Conservation (phyloP, 2,113 vertebrate genomes). For the Nyctereutes procyonoides region DNA sequence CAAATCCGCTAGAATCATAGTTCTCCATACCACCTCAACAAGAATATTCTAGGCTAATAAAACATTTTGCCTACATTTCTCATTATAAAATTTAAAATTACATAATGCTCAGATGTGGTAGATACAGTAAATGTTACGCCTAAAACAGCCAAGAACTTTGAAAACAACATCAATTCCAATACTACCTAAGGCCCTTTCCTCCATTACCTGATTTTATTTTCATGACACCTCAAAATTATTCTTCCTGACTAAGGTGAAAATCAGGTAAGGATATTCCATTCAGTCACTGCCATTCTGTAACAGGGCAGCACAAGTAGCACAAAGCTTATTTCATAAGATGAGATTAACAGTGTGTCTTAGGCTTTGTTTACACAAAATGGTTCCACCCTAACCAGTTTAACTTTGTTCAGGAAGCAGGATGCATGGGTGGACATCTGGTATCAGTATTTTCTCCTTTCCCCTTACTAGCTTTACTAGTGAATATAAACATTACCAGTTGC, state of each 20-base stretch:
- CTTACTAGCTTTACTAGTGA: background rate
- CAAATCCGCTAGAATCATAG: background rate
- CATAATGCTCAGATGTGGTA: background rate
- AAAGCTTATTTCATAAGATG: background rate
- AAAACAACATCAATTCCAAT: constrained; percentile 5
- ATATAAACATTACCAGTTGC: background rate
- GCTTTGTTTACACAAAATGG: background rate
- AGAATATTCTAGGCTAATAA: background rate
- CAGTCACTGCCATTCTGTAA: background rate
- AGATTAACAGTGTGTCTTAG: background rate
- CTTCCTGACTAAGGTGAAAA: background rate
- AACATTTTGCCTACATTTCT: background rate
- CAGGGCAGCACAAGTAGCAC: background rate
- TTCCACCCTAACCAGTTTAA: background rate
- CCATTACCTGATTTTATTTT: constrained; percentile 10
- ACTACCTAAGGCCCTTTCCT: background rate
- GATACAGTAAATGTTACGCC: background rate
- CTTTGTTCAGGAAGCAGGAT: background rate
- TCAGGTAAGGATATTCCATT: background rate
- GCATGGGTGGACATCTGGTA: background rate
- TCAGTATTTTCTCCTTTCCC: background rate
- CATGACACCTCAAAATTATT: background rate
- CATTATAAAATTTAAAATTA: constrained; percentile 51
- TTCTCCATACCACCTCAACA: background rate
- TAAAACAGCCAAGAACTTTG: constrained; percentile 17